Percentiles rank a stretch among this genome's conserved stretches.
These are phyloP conservation scores for Gadus macrocephalus DNA, from an alignment of 2,113 vertebrate genomes.

Conservation along the genomic window DNA sequence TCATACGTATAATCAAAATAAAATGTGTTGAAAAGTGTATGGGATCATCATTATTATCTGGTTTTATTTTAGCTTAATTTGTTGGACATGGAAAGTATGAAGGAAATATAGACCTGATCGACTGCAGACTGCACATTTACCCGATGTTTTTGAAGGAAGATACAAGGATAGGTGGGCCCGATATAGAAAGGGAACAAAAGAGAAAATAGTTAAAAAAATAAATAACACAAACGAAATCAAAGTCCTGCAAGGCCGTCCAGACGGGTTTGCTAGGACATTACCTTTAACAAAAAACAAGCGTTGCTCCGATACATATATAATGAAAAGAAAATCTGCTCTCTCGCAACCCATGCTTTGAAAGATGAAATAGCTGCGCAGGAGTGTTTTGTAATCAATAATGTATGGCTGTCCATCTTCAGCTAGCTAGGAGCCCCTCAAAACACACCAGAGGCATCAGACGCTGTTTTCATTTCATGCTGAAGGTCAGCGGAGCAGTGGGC, in stretches of 20 bases:
- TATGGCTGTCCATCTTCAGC: slow-evolving; percentile 65
- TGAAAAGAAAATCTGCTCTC: slow-evolving; percentile 34
- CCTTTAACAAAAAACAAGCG: neutral
- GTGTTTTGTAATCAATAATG: slow-evolving; percentile 74
- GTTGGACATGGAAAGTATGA: too few species aligned
- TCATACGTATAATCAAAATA: too few species aligned
- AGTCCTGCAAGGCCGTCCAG: too few species aligned
- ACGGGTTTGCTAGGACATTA: too few species aligned
- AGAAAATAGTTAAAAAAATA: slow-evolving; percentile 4
- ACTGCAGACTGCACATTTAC: too few species aligned
- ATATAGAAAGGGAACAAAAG: neutral
- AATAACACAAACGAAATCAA: neutral
- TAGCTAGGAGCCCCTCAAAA: slow-evolving; percentile 61
- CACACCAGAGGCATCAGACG: slow-evolving; percentile 65
- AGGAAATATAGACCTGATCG: too few species aligned
- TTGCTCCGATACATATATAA: slow-evolving; percentile 10
- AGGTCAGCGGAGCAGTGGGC: slow-evolving; percentile 59
- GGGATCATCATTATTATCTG: too few species aligned
- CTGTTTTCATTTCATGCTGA: slow-evolving; percentile 65
- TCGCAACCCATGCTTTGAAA: slow-evolving; percentile 41
- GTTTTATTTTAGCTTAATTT: too few species aligned
- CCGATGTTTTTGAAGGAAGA: too few species aligned
- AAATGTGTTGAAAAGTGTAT: too few species aligned
- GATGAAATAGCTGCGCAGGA: slow-evolving; percentile 66
- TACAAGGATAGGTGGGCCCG: neutral